These are phyloP conservation scores for Orchestes rusci DNA, from an alignment of 2,888 invertebrate genomes.

Conservation along the genomic window DNA sequence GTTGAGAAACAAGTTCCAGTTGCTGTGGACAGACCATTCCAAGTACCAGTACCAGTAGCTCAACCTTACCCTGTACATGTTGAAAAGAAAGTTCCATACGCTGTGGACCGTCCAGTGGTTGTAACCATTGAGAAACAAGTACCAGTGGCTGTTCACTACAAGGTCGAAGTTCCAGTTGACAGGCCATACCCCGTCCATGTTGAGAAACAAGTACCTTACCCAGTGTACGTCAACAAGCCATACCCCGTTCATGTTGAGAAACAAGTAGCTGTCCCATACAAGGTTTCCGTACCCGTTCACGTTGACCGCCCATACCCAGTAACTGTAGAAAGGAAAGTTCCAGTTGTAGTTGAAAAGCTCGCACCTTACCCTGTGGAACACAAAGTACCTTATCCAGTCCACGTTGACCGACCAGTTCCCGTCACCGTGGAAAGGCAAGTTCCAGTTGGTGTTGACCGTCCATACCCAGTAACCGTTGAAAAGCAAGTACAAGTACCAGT, in stretches of 20 bases:
- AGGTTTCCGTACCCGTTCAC: conserved; percentile 11
- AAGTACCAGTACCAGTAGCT: conserved; percentile 36
- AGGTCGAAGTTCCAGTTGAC: conserved; percentile 23
- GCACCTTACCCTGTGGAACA: conserved; percentile 20
- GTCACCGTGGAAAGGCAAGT: conserved; percentile 20
- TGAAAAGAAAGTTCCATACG: conserved; percentile 45
- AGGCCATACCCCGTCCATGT: conserved; percentile 20
- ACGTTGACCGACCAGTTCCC: conserved; percentile 21
- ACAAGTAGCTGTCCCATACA: conserved; percentile 19
- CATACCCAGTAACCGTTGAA: conserved; percentile 19
- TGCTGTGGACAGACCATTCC: conserved; percentile 47
- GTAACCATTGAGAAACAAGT: conserved; percentile 53
- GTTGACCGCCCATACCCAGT: conserved; percentile 23
- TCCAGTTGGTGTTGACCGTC: conserved; percentile 16
- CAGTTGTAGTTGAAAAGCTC: conserved; percentile 11
- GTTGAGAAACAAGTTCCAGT: conserved; percentile 50
- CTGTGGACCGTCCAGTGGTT: conserved; percentile 53
- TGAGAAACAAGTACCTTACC: conserved; percentile 22
- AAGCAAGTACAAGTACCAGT: conserved; percentile 19
- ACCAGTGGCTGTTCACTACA: conserved; percentile 32
- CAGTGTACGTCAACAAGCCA: conserved; percentile 21
- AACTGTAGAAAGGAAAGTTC: conserved; percentile 17
- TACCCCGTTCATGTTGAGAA: conserved; percentile 20
- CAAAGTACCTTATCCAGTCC: conserved; percentile 22
- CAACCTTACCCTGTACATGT: conserved; percentile 49